A percentile compares a stretch with the other conserved stretches of the same genome.
These are phyloP conservation scores for Gila robusta DNA, from an alignment of 2,797 vertebrate genomes.

Conservation along the genomic window DNA sequence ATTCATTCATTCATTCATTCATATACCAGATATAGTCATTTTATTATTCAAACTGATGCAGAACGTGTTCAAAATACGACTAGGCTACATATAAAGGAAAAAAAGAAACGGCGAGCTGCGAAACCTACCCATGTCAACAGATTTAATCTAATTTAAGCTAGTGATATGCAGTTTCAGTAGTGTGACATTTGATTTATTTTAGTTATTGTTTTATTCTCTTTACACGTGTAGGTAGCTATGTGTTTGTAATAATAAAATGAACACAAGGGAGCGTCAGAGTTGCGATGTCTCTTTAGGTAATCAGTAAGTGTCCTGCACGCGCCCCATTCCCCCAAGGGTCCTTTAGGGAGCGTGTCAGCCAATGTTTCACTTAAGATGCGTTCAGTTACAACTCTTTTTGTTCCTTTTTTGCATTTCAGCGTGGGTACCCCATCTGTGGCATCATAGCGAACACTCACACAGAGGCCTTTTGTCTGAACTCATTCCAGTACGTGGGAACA, in stretches of 20 bases:
- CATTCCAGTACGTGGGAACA: conserved; percentile 71
- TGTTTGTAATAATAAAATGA: not conserved
- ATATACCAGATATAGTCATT: not conserved
- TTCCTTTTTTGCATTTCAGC: conserved; percentile 77
- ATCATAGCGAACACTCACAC: conserved; percentile 64
- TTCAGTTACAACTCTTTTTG: conserved; percentile 83
- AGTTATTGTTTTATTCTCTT: not conserved
- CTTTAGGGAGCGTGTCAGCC: conserved; percentile 46
- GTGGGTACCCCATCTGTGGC: conserved; percentile 83
- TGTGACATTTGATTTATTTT: not conserved
- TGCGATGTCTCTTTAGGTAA: conserved; percentile 44
- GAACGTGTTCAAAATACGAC: not conserved
- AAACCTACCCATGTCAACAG: too few relatives aligned
- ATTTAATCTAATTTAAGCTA: not conserved
- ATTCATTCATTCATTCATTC: too few relatives aligned
- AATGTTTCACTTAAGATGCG: conserved; percentile 61
- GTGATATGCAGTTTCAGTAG: not conserved
- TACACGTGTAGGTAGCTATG: not conserved
- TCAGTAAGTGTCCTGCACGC: conserved; percentile 80
- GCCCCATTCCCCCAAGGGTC: conserved; percentile 67
- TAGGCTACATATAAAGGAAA: not conserved
- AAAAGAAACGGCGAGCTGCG: not conserved
- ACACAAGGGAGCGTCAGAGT: conserved; percentile 53
- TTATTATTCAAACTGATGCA: not conserved
- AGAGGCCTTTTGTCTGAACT: conserved; percentile 74